Evolutionary conservation across 2,797 vertebrate genomes (phyloP).

Genomic region (Sphenodon punctatus): DNA sequence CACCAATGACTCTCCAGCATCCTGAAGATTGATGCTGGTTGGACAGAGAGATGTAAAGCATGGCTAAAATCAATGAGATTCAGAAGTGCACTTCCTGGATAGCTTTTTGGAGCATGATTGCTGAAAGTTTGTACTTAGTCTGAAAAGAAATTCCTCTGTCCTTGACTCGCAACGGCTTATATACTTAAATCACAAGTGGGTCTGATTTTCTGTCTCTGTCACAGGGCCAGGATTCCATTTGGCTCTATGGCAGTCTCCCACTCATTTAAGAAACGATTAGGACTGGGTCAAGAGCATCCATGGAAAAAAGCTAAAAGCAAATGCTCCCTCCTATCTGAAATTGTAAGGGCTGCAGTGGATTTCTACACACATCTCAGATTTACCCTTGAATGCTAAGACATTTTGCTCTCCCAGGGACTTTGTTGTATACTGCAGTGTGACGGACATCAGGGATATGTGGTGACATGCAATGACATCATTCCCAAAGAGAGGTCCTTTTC

Average conservation of each 20-base stretch:
- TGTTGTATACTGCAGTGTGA: not conserved
- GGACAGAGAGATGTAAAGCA: not conserved
- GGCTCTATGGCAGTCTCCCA: not conserved
- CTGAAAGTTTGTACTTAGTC: not conserved
- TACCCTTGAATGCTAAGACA: not conserved
- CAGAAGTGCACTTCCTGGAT: not conserved
- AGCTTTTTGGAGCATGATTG: not conserved
- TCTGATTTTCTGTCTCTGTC: not conserved
- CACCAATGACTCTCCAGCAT: not conserved
- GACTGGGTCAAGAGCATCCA: not conserved
- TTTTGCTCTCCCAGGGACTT: not conserved
- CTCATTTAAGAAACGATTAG: not conserved
- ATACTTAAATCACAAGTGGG: not conserved
- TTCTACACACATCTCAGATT: no score
- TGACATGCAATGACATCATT: not conserved
- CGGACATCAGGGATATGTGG: not conserved
- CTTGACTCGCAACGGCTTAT: no score
- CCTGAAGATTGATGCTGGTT: not conserved
- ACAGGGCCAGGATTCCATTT: not conserved
- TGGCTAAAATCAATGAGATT: not conserved
- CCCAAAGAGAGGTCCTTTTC: no score
- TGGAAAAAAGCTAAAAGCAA: not conserved
- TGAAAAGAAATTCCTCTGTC: no score
- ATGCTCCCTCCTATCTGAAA: not conserved
- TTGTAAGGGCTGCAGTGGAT: not conserved